A percentile compares a stretch with the other conserved stretches of the same genome.
Conservation (phyloP, 1,140 invertebrate genomes). For the Nebria ingens region DNA sequence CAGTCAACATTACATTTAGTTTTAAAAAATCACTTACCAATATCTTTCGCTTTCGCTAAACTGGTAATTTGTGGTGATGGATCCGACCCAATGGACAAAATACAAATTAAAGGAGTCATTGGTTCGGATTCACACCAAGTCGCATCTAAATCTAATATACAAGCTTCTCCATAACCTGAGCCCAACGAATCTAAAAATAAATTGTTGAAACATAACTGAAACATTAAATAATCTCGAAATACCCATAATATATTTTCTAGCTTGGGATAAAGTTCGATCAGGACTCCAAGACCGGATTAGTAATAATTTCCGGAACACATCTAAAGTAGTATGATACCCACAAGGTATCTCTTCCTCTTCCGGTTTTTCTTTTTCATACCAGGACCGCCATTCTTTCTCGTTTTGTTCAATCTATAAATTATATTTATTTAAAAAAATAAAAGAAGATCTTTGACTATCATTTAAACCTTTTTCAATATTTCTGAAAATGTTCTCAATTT, state of each 20-base stretch:
- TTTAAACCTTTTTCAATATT: constrained; percentile 61
- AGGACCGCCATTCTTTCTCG: constrained; percentile 83
- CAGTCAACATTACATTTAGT: no score
- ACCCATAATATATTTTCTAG: constrained; percentile 80
- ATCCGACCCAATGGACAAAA: constrained; percentile 91
- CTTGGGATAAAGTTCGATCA: constrained; percentile 87
- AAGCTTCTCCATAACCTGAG: constrained; percentile 80
- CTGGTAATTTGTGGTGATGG: constrained; percentile 86
- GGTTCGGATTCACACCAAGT: constrained; percentile 85
- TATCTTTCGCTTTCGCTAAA: constrained; percentile 77
- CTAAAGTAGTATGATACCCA: constrained; percentile 77
- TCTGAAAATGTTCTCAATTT: constrained; percentile 75
- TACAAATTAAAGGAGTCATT: constrained; percentile 80
- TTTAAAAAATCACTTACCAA: constrained; percentile 47
- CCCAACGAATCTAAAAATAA: constrained; percentile 65
- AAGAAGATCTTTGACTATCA: constrained; percentile 13
- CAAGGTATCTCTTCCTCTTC: constrained; percentile 87
- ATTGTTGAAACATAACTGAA: constrained; percentile 7
- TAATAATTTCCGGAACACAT: constrained; percentile 82
- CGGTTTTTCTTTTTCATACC: constrained; percentile 92
- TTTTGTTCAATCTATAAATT: constrained; percentile 62
- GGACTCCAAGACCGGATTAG: constrained; percentile 92
- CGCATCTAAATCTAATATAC: constrained; percentile 81
- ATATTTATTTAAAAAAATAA: background rate
- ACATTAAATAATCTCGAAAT: constrained; percentile 13